These are phyloP conservation scores for Dichetophora obliterata DNA, from an alignment of 2,888 invertebrate species.

Conservation along the genomic window DNA sequence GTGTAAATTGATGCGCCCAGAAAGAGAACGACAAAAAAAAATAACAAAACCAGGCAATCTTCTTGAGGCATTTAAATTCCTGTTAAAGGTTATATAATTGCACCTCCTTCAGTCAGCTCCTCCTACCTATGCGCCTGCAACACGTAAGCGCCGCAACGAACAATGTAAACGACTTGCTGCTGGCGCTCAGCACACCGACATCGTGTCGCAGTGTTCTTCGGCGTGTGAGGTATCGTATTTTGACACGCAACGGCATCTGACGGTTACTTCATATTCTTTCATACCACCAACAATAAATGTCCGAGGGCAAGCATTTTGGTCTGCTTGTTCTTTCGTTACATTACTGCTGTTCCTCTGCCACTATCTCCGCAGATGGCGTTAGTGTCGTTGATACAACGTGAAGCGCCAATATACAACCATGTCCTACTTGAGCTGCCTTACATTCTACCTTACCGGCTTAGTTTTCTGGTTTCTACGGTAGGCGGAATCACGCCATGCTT, in stretches of 20 bases:
- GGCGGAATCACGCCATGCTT: conserved; percentile 38
- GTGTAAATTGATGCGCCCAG: conserved; percentile 5
- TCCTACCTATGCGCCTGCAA: not conserved
- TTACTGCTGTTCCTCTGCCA: not conserved
- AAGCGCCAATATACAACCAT: not conserved
- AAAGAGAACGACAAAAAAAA: not conserved
- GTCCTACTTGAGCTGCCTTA: not conserved
- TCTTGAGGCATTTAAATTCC: not conserved
- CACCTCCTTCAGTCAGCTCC: not conserved
- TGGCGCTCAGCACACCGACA: conserved; percentile 5
- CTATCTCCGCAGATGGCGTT: not conserved
- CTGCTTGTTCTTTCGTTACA: not conserved
- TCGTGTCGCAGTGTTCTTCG: not conserved
- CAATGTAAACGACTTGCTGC: conserved; percentile 3
- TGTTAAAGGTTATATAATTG: not conserved
- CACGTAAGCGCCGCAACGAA: conserved; percentile 10
- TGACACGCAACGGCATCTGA: conserved; percentile 35
- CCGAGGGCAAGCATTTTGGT: conserved; percentile 19
- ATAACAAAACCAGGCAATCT: not conserved
- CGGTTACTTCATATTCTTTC: not conserved
- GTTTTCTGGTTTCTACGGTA: not conserved
- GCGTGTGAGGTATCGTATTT: conserved; percentile 28
- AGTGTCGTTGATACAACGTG: not conserved
- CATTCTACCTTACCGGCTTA: not conserved
- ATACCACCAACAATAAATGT: not conserved